phyloP scores from a whole-genome alignment of 2,113 vertebrate genomes.

The Hemiscyllium ocellatum region DNA sequence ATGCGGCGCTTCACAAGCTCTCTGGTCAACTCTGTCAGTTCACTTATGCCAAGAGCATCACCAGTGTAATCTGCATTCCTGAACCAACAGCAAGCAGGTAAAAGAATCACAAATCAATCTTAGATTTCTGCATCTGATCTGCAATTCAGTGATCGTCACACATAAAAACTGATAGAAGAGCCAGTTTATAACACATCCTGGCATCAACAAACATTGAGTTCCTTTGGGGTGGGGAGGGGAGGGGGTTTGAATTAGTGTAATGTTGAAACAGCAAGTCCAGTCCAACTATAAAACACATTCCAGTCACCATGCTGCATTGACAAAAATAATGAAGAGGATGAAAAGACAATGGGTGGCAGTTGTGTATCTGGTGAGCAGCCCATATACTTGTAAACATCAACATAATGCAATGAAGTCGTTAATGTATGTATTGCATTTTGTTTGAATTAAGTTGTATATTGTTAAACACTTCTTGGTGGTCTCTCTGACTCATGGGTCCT shows the following conservation, averaged over 20 bases:
- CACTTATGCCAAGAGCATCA: neutral
- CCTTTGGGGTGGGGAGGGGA: neutral
- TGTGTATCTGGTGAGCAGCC: constrained; percentile 50
- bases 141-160: neutral
- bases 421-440: constrained; percentile 68
- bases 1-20: neutral
- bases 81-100: neutral
- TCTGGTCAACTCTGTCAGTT: neutral
- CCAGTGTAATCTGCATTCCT: neutral
- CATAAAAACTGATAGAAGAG: neutral
- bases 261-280: constrained; percentile 44
- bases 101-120: neutral
- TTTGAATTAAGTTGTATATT: constrained; percentile 67
- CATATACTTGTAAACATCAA: constrained; percentile 74
- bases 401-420: constrained; percentile 67
- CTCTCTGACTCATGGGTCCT: constrained; percentile 97
- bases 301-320: constrained; percentile 40
- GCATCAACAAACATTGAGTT: neutral
- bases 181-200: neutral
- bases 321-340: neutral
- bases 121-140: neutral
- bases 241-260: neutral
- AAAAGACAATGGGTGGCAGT: constrained; percentile 47
- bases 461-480: constrained; percentile 92
- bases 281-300: constrained; percentile 37